phyloP scores from a whole-genome alignment of 2,113 vertebrate genomes.

The Ploceus nigricollis region DNA sequence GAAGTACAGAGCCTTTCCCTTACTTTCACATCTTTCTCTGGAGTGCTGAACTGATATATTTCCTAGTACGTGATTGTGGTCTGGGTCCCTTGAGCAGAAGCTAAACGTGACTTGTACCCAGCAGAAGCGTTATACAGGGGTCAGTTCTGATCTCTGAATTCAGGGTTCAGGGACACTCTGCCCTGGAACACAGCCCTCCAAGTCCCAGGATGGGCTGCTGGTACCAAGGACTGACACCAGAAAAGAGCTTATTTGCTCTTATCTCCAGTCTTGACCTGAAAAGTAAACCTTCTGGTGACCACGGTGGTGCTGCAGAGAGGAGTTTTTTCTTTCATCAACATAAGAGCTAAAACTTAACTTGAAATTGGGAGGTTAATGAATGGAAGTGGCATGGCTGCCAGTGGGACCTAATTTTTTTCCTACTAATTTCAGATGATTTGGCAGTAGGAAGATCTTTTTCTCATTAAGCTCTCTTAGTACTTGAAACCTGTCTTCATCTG shows the following conservation, averaged over 20 bases:
- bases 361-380: neutral
- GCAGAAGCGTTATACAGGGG: neutral
- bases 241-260: neutral
- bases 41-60: neutral
- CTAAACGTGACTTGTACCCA: neutral
- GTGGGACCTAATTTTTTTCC: neutral
- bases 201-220: neutral
- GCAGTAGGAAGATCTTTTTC: neutral
- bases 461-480: neutral
- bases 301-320: neutral
- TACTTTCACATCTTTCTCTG: neutral
- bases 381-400: neutral
- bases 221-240: neutral
- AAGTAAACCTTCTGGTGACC: neutral
- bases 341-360: neutral
- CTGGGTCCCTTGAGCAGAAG: neutral
- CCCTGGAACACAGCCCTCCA: accelerated
- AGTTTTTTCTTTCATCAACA: neutral
- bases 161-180: neutral
- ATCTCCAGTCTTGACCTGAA: neutral
- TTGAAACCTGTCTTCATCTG: constrained; percentile 5
- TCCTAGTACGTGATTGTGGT: neutral
- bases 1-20: neutral
- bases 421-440: neutral
- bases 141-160: neutral